phyloP scores from a whole-genome alignment of 2,888 invertebrate species.

The Tetragonula carbonaria region DNA sequence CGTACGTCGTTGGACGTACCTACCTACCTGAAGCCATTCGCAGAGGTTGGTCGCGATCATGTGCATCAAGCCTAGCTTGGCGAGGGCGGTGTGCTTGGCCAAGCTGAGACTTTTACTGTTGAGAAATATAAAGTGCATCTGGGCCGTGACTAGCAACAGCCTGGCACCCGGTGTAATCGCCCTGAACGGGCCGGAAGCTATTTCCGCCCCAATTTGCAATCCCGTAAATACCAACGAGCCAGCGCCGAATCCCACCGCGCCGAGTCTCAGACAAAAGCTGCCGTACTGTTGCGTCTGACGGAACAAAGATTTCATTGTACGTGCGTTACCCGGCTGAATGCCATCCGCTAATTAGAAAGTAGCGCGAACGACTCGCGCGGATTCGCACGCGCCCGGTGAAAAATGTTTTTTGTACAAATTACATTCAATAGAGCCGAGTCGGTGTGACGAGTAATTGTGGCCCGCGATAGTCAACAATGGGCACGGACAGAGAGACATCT shows the following conservation, averaged over 20 bases:
- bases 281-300: slow-evolving; percentile 87
- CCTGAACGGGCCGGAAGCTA: slow-evolving; percentile 83
- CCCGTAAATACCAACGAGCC: slow-evolving; percentile 89
- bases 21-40: slow-evolving; percentile 93
- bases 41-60: slow-evolving; percentile 96
- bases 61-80: slow-evolving; percentile 97
- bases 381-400: neutral
- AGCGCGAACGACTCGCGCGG: neutral
- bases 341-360: slow-evolving; percentile 27
- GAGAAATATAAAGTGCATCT: slow-evolving; percentile 97
- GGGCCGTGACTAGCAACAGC: slow-evolving; percentile 93
- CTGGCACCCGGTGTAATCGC: slow-evolving; percentile 93
- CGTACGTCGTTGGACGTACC: too few species aligned
- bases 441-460: slow-evolving; percentile 8
- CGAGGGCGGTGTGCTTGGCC: slow-evolving; percentile 88
- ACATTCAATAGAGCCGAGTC: slow-evolving; percentile 1
- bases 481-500: neutral
- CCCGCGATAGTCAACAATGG: neutral
- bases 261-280: slow-evolving; percentile 94
- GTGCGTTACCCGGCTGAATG: slow-evolving; percentile 11
- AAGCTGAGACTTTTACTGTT: slow-evolving; percentile 91
- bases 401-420: slow-evolving; percentile 14
- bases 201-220: slow-evolving; percentile 87
- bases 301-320: slow-evolving; percentile 47
- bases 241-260: slow-evolving; percentile 88